phyloP scores from a whole-genome alignment of 2,888 invertebrate species.

The Chloromyia formosa region DNA sequence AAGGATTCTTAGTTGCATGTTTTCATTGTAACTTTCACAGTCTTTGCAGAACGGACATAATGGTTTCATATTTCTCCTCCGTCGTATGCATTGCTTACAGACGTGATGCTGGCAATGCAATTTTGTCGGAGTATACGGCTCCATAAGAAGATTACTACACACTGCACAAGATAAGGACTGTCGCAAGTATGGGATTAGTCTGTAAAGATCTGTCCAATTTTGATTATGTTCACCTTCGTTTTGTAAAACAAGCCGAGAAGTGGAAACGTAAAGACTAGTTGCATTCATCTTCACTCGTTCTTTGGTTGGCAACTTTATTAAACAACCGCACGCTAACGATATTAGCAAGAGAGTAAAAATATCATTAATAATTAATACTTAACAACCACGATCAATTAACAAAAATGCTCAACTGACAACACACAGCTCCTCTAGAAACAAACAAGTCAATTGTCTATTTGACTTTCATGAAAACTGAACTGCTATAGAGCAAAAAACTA shows the following conservation, averaged over 20 bases:
- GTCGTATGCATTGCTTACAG: conserved; percentile 84
- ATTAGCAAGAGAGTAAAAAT: too few species aligned
- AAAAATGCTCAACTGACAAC: too few species aligned
- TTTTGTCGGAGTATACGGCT: conserved; percentile 81
- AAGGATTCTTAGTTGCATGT: conserved; percentile 80
- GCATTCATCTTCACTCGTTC: conserved; percentile 55
- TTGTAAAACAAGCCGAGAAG: conserved; percentile 57
- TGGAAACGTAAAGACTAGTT: conserved; percentile 57
- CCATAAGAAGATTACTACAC: conserved; percentile 82
- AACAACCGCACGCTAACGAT: too few species aligned
- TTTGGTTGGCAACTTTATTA: too few species aligned
- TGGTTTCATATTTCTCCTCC: conserved; percentile 84
- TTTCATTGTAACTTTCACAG: conserved; percentile 81
- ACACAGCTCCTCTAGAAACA: too few species aligned
- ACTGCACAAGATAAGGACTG: conserved; percentile 90
- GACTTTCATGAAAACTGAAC: too few species aligned
- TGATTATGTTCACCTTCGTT: conserved; percentile 64
- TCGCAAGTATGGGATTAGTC: conserved; percentile 83
- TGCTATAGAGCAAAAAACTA: too few species aligned
- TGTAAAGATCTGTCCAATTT: conserved; percentile 82
- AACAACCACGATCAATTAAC: too few species aligned
- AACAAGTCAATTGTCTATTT: too few species aligned
- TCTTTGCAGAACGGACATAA: conserved; percentile 87
- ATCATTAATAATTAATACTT: too few species aligned
- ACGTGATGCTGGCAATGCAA: conserved; percentile 89